phyloP scores from a whole-genome alignment of 2,888 invertebrate genomes.

The Acanthococcus lagerstroemiae region DNA sequence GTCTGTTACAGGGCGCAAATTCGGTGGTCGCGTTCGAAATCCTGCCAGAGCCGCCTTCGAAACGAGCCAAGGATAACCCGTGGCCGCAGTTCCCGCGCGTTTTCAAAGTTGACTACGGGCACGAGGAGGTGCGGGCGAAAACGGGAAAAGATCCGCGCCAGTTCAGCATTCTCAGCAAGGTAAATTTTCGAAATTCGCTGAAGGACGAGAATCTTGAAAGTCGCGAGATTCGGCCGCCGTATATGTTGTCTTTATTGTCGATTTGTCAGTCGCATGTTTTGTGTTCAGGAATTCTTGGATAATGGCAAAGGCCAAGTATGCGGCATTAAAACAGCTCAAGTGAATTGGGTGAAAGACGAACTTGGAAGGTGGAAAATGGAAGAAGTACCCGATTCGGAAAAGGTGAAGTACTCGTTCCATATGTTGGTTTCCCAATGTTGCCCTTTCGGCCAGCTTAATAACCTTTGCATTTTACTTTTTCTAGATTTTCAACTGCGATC shows the following conservation, averaged over 20 bases:
- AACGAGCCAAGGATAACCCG: slow-evolving; percentile 79
- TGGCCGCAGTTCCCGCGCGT: slow-evolving; percentile 99
- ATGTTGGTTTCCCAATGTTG: not conserved
- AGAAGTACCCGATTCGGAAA: slow-evolving; percentile 69
- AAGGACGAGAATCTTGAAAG: too few relatives aligned
- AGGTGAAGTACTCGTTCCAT: slow-evolving; percentile 40
- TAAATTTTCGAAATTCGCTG: too few relatives aligned
- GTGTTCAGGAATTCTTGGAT: slow-evolving; percentile 67
- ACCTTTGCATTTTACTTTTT: not conserved
- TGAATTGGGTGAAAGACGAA: slow-evolving; percentile 87
- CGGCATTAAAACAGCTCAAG: slow-evolving; percentile 80
- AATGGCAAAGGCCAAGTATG: slow-evolving; percentile 78
- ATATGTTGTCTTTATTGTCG: not conserved
- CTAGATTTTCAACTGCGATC: slow-evolving; percentile 68
- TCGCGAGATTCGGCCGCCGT: too few relatives aligned
- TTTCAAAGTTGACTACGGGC: slow-evolving; percentile 95
- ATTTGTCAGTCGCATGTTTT: not conserved
- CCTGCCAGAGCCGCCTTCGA: slow-evolving; percentile 76
- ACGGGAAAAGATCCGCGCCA: slow-evolving; percentile 86
- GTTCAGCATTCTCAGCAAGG: slow-evolving; percentile 86
- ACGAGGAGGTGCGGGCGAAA: slow-evolving; percentile 85
- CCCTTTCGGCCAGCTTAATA: not conserved
- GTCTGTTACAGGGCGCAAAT: slow-evolving; percentile 63
- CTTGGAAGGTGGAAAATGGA: slow-evolving; percentile 90
- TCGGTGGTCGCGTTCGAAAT: slow-evolving; percentile 95